These are phyloP conservation scores for Morbakka virulenta DNA, from an alignment of 30 jellyfish, hydroid and myxozoan species.

Conservation along the genomic window DNA sequence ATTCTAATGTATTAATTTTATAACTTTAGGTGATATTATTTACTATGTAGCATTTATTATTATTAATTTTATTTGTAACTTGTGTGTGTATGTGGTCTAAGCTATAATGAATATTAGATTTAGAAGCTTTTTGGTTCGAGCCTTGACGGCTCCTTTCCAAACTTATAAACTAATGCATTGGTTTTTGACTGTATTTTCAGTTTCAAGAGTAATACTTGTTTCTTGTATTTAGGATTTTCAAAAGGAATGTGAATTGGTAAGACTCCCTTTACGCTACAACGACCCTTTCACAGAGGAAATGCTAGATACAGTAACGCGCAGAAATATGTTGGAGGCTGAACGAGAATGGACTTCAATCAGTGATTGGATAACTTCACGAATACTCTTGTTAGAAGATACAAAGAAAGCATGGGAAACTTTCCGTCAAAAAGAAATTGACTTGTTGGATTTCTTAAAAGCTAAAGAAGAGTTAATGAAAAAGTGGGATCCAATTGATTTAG, in stretches of 20 bases:
- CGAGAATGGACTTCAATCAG: slow-evolving; percentile 67
- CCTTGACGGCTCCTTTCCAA: too few species aligned
- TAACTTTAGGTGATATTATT: too few species aligned
- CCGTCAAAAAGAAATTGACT: slow-evolving; percentile 62
- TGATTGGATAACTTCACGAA: slow-evolving; percentile 73
- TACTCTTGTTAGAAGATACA: slow-evolving; percentile 46
- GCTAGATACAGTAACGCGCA: slow-evolving; percentile 13
- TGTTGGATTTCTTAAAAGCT: slow-evolving; percentile 74
- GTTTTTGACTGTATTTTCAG: too few species aligned
- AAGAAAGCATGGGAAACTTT: slow-evolving; percentile 78
- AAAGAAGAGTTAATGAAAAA: slow-evolving; percentile 57
- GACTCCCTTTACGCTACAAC: not conserved
- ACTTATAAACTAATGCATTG: too few species aligned
- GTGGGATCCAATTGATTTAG: slow-evolving; percentile 79
- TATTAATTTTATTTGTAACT: too few species aligned
- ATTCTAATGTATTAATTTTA: too few species aligned
- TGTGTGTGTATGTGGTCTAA: too few species aligned
- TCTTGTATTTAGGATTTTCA: not conserved
- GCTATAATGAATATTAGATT: too few species aligned
- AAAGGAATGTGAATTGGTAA: not conserved
- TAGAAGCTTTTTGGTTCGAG: too few species aligned
- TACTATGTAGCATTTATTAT: too few species aligned
- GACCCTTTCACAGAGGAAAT: slow-evolving; percentile 4
- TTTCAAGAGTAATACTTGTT: too few species aligned
- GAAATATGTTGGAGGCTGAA: slow-evolving; percentile 62